Base-by-base conservation (phyloP, 2,113 vertebrate genomes). In the Amphiprion percula region DNA sequence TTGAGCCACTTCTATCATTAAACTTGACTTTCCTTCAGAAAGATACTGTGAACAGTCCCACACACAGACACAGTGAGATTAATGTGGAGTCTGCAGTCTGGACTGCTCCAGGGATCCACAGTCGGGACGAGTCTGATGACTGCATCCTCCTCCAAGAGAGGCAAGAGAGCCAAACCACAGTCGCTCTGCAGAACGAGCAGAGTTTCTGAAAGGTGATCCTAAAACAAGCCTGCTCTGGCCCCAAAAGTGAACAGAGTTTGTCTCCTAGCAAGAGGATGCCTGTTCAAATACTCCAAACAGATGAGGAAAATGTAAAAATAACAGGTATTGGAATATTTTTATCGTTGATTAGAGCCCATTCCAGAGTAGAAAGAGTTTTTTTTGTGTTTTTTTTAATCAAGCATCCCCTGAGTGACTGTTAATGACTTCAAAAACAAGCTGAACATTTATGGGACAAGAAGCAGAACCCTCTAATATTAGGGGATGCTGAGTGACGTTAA, bases 41-140 rank as follows among this genome's bases (percentile, higher is more conserved):
- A 80, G n/a, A 77, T 16, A 52, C 47, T 28, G 23, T 15, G 39
- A 26, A 59, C 69, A 37, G 8, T 37, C 41, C 63, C 23, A 69
- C 4, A 70, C 30, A 72, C 39, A 84, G 46, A 77, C 55, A 80
- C 33, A 73, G 67, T 64, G 67, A 83, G 77, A 90, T 88, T 81
- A 79, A 81, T 87, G 74, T 87, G 86, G 84, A 88, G 81, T 74
- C 84, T 85, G 74, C 50, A 65, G 83, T 83, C 84, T 88, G 86
- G 77, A 66, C 50, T 52, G 64, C 79, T 74, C 61, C 76, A 72
- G 37, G 63, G 77, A 80, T 87, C 84, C 71, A 76, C 61, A 72
- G 75, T 87, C 74, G 56, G 68, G 77, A 80, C 1, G 7, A 79
- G 49, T 63, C 62, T 79, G 69, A 83, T 33, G 69, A 78, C 80